These are phyloP conservation scores for Geophilus truncorum DNA, from an alignment of 2,888 invertebrate species.

Conservation along the genomic window DNA sequence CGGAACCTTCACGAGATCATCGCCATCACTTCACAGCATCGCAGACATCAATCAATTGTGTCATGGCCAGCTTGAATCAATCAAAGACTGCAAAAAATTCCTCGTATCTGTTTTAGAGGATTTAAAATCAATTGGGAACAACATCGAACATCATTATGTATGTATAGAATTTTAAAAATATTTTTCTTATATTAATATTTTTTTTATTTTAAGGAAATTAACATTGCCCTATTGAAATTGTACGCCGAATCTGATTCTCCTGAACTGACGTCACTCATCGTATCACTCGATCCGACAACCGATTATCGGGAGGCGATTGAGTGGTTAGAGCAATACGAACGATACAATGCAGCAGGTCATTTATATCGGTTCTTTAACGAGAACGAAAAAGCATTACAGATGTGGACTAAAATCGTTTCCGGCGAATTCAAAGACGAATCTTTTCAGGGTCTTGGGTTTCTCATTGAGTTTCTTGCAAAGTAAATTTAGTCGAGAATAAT, in stretches of 20 bases:
- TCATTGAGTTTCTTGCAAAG: slow-evolving; percentile 50
- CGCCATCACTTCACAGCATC: slow-evolving; percentile 52
- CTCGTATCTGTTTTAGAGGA: slow-evolving; percentile 48
- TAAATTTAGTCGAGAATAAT: too few relatives aligned
- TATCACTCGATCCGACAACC: slow-evolving; percentile 41
- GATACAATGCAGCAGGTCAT: slow-evolving; percentile 50
- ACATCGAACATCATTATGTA: slow-evolving; percentile 45
- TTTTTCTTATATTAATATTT: too few relatives aligned
- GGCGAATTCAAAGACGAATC: slow-evolving; percentile 47
- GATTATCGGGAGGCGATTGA: slow-evolving; percentile 50
- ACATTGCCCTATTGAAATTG: slow-evolving; percentile 51
- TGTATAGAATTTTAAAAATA: too few relatives aligned
- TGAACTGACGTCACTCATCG: slow-evolving; percentile 45
- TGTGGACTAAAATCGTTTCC: slow-evolving; percentile 50
- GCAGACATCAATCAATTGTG: slow-evolving; percentile 51
- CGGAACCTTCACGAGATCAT: slow-evolving; percentile 48
- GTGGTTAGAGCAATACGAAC: slow-evolving; percentile 47
- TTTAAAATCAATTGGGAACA: slow-evolving; percentile 44
- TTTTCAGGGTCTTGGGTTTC: slow-evolving; percentile 50
- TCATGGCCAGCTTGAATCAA: slow-evolving; percentile 44
- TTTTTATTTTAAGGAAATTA: slow-evolving; percentile 47
- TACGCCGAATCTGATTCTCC: slow-evolving; percentile 48
- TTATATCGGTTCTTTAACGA: slow-evolving; percentile 49
- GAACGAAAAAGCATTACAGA: slow-evolving; percentile 48
- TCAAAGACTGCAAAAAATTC: slow-evolving; percentile 48